Evolutionary conservation across 1,140 invertebrate genomes (phyloP), one percentile per base, ranked within the genome.

Genomic region (Himalopsyche phryganea): DNA sequence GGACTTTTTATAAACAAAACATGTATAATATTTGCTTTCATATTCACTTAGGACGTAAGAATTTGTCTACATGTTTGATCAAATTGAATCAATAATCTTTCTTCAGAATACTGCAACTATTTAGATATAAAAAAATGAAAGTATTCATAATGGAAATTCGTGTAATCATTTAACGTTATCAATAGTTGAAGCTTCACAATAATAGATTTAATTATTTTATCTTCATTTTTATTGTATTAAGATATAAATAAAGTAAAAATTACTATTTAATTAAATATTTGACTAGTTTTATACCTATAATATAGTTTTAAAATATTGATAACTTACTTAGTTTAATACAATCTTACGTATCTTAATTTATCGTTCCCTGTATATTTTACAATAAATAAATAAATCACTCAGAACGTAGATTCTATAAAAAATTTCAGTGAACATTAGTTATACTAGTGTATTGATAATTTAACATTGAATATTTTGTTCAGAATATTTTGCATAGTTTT

Each of bases 291-390:
- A 28, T 28, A 28, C 23, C 9, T 28, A 28, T 28, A 3, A 28
- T 9, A 9, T 28, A 5, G 9, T 9, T 5, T 28, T 28, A 28
- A 5, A 28, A 28, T 28, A 28, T 28, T 28, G 23, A 28, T 28
- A 28, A 28, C 23, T 28, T 28, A 28, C 9, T 28, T 9, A 9
- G 9, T 28, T 28, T 5, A 28, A 28, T 9, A 28, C 23, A 45
- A 10, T 15, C 18, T 45, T 45, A 45, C 42, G 42, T 45, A 45
- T 45, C 18, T 45, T 45, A 45, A 17, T 15, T 28, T 45, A 51
- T 51, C 51, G 36, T 44, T 53, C 51, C 51, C 51, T 53, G 51
- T 53, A 53, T 53, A 20, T 38, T 13, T 48, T 15, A 48, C 48
- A 56, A 49, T 49, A 56, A 46, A 55, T 46, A 47, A 55, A 46